Evolutionary conservation across 2,888 invertebrate species (phyloP).

Genomic region (Stenotaenia linearis): DNA sequence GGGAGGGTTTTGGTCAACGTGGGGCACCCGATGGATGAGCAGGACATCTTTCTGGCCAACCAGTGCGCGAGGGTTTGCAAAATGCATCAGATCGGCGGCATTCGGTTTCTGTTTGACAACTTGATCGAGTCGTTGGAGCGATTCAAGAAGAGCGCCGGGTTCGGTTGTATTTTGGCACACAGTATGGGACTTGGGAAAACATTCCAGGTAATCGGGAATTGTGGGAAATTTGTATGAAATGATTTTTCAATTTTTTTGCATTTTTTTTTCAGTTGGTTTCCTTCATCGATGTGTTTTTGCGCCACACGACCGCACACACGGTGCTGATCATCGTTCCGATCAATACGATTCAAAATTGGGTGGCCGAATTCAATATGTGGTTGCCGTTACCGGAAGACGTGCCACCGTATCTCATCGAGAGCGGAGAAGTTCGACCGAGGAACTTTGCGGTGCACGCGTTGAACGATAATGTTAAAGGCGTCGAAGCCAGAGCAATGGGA

Average conservation of each 20-base stretch:
- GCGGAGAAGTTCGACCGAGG: constrained; percentile 66
- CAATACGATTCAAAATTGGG: constrained; percentile 97
- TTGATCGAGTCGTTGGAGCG: constrained; percentile 87
- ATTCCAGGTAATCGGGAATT: constrained; percentile 55
- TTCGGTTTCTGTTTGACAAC: constrained; percentile 92
- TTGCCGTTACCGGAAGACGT: constrained; percentile 56
- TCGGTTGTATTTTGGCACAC: constrained; percentile 97
- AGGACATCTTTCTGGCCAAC: constrained; percentile 84
- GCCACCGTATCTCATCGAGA: constrained; percentile 54
- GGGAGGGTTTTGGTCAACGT: constrained; percentile 89
- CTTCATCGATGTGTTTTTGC: constrained; percentile 91
- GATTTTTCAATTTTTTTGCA: background rate
- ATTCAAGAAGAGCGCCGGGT: constrained; percentile 77
- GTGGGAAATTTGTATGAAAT: background rate
- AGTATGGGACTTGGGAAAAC: constrained; percentile 99
- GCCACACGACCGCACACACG: constrained; percentile 79
- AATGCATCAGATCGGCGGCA: constrained; percentile 96
- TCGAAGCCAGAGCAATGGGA: constrained; percentile 71
- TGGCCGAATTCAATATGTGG: constrained; percentile 97
- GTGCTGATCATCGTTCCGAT: constrained; percentile 97
- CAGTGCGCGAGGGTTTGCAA: constrained; percentile 83
- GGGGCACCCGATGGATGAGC: constrained; percentile 83
- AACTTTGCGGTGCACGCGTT: constrained; percentile 82
- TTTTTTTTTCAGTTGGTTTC: constrained; percentile 63
- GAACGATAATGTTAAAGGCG: constrained; percentile 89